Evolutionary conservation across 2,113 vertebrate species (phyloP), one percentile per base, ranked within the genome.

Genomic region (Struthio camelus): DNA sequence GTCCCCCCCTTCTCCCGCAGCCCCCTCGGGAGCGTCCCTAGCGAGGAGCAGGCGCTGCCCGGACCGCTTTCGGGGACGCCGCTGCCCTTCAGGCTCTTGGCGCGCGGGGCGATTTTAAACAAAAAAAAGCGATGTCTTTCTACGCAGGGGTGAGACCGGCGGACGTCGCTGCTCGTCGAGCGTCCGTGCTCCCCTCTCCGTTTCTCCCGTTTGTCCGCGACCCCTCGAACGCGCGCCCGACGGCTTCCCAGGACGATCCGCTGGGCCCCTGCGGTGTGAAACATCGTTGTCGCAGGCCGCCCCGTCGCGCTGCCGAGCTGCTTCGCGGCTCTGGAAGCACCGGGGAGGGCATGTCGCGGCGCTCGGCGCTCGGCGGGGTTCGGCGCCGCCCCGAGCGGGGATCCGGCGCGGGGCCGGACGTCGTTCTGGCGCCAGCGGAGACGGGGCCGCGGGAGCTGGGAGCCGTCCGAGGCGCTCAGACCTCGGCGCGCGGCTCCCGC

Each of bases 131-230:
- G 8, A 0, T 76, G 61, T 92, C 77, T 95, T 70, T 71, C 40
- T 69, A 28, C 4, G 11, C 27, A n/a, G n/a, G 71, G 27, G 36
- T 48, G 10, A 80, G 91, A 62, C 51, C 36, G 90, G 56, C 61
- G 64, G 42, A 16, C 25, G 46, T 86, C 92, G 9, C 77, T 16
- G 76, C 66, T 62, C 7, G 51, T 38, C 53, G 96, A 40, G n/a
- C 51, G n/a, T 92, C 95, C 90, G 80, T 40, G 83, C 87, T 38
- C 27, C 48, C 95, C 42, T 82, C 71, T 96, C 69, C 95, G 92
- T 96, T 94, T 93, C 76, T 67, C 32, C 65, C 85, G 96, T 96
- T 96, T 90, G 40, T 97, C 97, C 96, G 90, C 85, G 65, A 77
- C 96, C 62, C 51, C 80, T 96, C 90, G 17, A 17, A 87, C 32